phyloP scores from a whole-genome alignment of 2,888 invertebrate species.

The Troilus luridus region DNA sequence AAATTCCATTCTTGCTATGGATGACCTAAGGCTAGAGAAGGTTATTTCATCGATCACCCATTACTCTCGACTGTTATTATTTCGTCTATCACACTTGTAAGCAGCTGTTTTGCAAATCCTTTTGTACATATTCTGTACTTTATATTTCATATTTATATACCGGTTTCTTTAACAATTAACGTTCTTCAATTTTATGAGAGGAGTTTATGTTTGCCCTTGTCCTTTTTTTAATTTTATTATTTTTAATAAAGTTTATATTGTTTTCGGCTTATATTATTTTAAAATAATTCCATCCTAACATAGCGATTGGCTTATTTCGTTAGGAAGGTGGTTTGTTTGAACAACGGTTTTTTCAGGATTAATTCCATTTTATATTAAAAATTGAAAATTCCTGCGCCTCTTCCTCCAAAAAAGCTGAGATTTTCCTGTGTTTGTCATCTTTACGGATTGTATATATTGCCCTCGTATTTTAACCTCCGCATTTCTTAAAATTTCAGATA shows the following conservation, averaged over 20 bases:
- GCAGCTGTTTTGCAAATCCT: no score
- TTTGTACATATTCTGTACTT: no score
- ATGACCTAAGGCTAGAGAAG: no score
- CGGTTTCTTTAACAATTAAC: no score
- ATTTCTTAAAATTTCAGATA: no score
- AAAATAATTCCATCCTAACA: background rate
- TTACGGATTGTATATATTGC: background rate
- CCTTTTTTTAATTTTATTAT: background rate
- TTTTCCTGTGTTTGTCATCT: background rate
- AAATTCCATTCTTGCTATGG: no score
- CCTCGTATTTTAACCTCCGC: no score
- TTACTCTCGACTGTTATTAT: no score
- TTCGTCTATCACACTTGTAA: no score
- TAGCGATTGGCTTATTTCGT: background rate
- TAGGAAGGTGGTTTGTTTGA: background rate
- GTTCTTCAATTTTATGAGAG: background rate
- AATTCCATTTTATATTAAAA: background rate
- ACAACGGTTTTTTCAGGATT: background rate
- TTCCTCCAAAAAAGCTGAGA: background rate
- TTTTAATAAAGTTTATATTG: background rate
- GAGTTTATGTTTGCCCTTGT: background rate
- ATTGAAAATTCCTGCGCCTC: background rate
- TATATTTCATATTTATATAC: no score
- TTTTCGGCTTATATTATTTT: background rate
- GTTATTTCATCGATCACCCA: no score